phyloP scores from a whole-genome alignment of 2,113 vertebrate species.

The Saguinus midas region DNA sequence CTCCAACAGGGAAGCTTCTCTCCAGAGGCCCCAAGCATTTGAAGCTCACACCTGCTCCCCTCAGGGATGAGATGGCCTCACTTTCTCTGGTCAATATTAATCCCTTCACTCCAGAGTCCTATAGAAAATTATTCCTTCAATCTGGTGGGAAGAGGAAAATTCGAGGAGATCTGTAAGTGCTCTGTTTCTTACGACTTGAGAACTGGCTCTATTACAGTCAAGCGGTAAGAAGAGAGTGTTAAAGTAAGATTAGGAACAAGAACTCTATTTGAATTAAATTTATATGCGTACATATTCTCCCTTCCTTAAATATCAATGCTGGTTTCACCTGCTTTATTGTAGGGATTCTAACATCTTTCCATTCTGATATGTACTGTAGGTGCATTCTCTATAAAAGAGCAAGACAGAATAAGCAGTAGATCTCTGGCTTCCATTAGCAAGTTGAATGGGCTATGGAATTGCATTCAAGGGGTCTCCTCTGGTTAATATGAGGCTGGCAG shows the following conservation, averaged over 20 bases:
- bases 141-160: constrained; percentile 84
- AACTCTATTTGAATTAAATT: neutral
- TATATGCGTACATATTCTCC: neutral
- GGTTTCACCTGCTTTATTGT: neutral
- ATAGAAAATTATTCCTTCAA: constrained; percentile 80
- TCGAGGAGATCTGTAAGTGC: constrained; percentile 82
- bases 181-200: neutral
- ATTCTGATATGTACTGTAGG: neutral
- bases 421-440: neutral
- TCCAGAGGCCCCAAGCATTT: constrained; percentile 78
- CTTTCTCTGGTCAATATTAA: constrained; percentile 92
- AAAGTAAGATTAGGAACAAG: neutral
- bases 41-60: constrained; percentile 71
- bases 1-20: constrained; percentile 81
- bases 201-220: neutral
- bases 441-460: neutral
- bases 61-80: constrained; percentile 69
- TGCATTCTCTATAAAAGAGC: neutral
- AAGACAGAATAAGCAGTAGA: neutral
- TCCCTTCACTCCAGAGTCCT: constrained; percentile 93
- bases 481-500: neutral
- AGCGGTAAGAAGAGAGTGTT: neutral
- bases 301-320: neutral
- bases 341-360: neutral
- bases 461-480: neutral